These are phyloP conservation scores for Arrhamphus sclerolepis DNA, from an alignment of 2,797 vertebrate genomes.

Conservation along the genomic window DNA sequence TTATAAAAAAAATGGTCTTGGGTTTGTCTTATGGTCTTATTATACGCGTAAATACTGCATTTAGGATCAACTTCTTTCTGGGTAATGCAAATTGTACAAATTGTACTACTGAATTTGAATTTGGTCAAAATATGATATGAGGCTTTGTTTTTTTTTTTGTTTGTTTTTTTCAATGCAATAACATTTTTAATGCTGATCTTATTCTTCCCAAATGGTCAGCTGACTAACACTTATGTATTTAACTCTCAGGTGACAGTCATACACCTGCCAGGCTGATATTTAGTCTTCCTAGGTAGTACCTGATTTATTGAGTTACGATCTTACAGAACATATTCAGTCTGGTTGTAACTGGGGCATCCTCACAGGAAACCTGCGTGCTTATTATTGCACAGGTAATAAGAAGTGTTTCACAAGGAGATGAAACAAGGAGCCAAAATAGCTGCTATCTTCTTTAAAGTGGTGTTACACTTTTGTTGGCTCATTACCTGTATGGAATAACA, in stretches of 20 bases:
- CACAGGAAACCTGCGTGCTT: slow-evolving; percentile 57
- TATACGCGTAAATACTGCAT: background rate
- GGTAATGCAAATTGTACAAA: background rate
- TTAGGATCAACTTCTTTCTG: slow-evolving; percentile 11
- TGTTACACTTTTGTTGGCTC: slow-evolving; percentile 14
- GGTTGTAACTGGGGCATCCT: slow-evolving; percentile 66
- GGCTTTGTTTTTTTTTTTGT: slow-evolving; percentile 11
- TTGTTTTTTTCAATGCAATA: no score
- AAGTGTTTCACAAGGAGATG: slow-evolving; percentile 33
- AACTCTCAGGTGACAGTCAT: slow-evolving; percentile 28
- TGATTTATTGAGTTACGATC: slow-evolving; percentile 28
- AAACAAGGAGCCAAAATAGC: slow-evolving; percentile 50
- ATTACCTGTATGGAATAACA: slow-evolving; percentile 22
- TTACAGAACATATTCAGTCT: slow-evolving; percentile 20
- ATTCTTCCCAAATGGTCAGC: slow-evolving; percentile 24
- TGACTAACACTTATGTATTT: slow-evolving; percentile 19
- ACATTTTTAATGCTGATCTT: slow-evolving; percentile 19
- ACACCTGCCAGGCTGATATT: slow-evolving; percentile 23
- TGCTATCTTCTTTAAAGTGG: slow-evolving; percentile 14
- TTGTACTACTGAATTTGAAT: background rate
- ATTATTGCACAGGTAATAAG: slow-evolving; percentile 57
- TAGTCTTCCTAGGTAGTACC: slow-evolving; percentile 18
- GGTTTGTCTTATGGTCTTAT: background rate
- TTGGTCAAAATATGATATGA: slow-evolving; percentile 23
- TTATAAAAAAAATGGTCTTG: background rate